Base-by-base conservation (phyloP, 2,888 invertebrate species). In the Archips xylosteana region DNA sequence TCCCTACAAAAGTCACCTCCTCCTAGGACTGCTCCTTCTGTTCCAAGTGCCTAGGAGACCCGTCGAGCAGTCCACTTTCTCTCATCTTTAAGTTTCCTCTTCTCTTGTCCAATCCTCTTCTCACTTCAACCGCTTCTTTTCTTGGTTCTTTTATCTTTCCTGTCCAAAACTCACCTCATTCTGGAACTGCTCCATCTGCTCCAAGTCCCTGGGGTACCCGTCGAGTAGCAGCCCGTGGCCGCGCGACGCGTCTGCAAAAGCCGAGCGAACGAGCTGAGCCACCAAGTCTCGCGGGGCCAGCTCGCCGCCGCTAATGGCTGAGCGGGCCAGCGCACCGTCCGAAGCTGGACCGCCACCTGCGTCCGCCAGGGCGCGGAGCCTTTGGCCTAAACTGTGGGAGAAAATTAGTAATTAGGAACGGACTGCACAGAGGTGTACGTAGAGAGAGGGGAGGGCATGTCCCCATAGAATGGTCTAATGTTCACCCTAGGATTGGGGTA, bases 181-280 rank as follows among this genome's bases (percentile, higher is more conserved):
- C 90, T 99, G 98, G 88, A 99, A 99, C 83, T 96, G 96, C 69
- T 96, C 95, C 79, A 98, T 97, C 94, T 99, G 99, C 65, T 96
- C 96, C 86, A 98, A 93, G 83, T 99, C 98, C 71, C 99, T 95
- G 0, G 99, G 99, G 88, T 97, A 99, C 0, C 99, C 99, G 83
- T 99, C 99, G 71, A 99, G 96, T 73, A 99, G 96, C 74, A 99
- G 96, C 3, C 99, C 99, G 34, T 96, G 96, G 8, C 96, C 96
- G 54, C 96, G 90, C 2, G 92, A 89, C 0, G 92, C 91, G 57
- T 95, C 95, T 0, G 83, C 85, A 77, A 97, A 95, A 42, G 97
- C 96, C 1, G 94, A 95, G 74, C 97, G 96, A 65, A 99, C 95
- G 60, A 98, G 92, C 76, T 96, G 96, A 87, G 97, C 95, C 1